These are phyloP conservation scores for Ctenomys sociabilis DNA, from an alignment of 2,113 vertebrate species.

Conservation along the genomic window DNA sequence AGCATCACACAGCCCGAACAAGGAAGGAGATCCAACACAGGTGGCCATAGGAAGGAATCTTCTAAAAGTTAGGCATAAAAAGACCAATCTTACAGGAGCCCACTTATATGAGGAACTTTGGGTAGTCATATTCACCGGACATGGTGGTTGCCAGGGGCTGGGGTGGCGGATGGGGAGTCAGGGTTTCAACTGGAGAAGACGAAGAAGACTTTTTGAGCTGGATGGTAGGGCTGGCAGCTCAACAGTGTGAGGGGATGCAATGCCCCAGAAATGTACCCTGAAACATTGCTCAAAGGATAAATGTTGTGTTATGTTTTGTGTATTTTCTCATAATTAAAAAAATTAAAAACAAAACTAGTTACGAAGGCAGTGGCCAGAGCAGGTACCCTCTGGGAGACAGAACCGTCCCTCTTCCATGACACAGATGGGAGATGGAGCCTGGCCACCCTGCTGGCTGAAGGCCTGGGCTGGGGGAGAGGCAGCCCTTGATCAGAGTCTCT, in stretches of 20 bases:
- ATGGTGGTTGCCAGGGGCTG: not conserved
- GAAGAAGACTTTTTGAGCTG: not conserved
- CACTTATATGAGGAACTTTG: not conserved
- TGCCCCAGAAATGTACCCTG: not conserved
- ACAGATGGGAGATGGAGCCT: not conserved
- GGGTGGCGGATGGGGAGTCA: accelerated
- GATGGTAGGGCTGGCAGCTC: not conserved
- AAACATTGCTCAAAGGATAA: not conserved
- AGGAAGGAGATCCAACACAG: not conserved
- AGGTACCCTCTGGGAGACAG: not conserved
- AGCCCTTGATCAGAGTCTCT: conserved; percentile 10
- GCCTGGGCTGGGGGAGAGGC: not conserved
- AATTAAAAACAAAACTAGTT: not conserved
- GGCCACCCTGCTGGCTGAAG: not conserved
- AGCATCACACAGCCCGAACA: not conserved
- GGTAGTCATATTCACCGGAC: not conserved
- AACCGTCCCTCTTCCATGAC: not conserved
- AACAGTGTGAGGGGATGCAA: accelerated
- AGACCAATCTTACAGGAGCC: not conserved
- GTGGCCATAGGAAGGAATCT: not conserved
- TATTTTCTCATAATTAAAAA: not conserved
- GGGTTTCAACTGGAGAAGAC: not conserved
- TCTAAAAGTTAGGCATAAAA: not conserved
- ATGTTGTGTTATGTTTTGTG: not conserved
- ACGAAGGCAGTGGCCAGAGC: not conserved